A percentile compares a stretch with the other conserved stretches of the same genome.
Evolutionary conservation across 2,888 invertebrate species (phyloP).

Genomic region (Cryptosula pallasiana): DNA sequence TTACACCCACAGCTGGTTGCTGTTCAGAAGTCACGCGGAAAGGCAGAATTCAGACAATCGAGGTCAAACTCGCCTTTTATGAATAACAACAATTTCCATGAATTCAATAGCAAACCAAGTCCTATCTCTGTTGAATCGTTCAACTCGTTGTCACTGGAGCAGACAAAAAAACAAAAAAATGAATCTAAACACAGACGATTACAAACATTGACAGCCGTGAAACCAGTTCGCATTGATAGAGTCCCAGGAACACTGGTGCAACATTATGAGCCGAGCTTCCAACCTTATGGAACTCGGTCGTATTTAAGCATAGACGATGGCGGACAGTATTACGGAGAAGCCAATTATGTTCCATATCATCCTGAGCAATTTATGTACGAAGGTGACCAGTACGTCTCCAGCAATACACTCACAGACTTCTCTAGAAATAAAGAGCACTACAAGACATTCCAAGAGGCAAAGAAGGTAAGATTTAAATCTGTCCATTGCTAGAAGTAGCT

Average conservation of each 20-base stretch:
- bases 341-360: background rate
- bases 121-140: background rate
- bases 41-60: background rate
- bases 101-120: background rate
- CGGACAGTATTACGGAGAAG: background rate
- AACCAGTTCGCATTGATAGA: background rate
- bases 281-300: background rate
- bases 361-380: conserved; percentile 23
- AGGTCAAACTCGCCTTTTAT: background rate
- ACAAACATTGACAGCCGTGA: background rate
- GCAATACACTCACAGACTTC: background rate
- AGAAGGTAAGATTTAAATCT: conserved; percentile 12
- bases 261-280: background rate
- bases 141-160: background rate
- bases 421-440: background rate
- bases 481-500: too few relatives aligned
- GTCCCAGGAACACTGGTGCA: background rate
- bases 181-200: background rate
- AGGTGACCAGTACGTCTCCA: background rate
- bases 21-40: background rate
- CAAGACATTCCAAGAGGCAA: background rate
- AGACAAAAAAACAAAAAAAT: background rate
- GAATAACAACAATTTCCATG: background rate
- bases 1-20: background rate
- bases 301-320: background rate